Base-by-base conservation (phyloP, 1,140 invertebrate genomes). In the Heliconius himera region DNA sequence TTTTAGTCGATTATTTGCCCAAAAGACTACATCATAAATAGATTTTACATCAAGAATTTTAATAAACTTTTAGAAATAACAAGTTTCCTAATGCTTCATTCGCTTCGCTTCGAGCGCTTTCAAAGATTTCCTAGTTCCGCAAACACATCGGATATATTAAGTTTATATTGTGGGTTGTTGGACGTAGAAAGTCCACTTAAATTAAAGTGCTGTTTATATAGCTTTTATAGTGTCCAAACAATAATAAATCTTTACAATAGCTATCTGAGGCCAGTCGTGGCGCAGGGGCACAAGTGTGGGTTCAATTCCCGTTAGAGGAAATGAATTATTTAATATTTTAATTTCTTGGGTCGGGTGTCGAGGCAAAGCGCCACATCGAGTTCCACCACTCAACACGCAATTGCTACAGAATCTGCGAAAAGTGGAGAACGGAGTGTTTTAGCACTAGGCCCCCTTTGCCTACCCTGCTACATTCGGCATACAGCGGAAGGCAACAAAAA, bases 131-230 rank as follows among this genome's bases (percentile, higher is more conserved):
- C 46, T n/a, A 49, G 71, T 72, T 26, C 60, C 60, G 60, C 60
- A 66, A 66, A 66, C 60, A 66, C 60, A 66, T 66, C 22, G 60
- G 60, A 66, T 66, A 66, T 66, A 66, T 66, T 66, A 66, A 66
- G 60, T 66, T 66, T 66, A 66, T 66, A 66, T 66, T 66, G 60
- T 26, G 22, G 22, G 60, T 13, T 29, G n/a, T 16, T 16, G 60
- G 60, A 16, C 5, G 60, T 66, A 29, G 60, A 66, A 26, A 60
- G 60, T 26, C 60, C 26, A 66, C 60, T 66, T 66, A 66, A 66
- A 66, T 66, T n/a, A n/a, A n/a, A n/a, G n/a, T n/a, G 54, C 20
- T 56, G 18, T 66, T 36, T 36, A 16, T 66, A 5, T 66, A 66
- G 60, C 60, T 66, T 66, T 29, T 13, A 66, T 3, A 29, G 4